Percentiles rank a stretch among this genome's conserved stretches.
These are phyloP conservation scores for Acanthurus leucopareius DNA, from an alignment of 2,797 vertebrate species.

Conservation along the genomic window DNA sequence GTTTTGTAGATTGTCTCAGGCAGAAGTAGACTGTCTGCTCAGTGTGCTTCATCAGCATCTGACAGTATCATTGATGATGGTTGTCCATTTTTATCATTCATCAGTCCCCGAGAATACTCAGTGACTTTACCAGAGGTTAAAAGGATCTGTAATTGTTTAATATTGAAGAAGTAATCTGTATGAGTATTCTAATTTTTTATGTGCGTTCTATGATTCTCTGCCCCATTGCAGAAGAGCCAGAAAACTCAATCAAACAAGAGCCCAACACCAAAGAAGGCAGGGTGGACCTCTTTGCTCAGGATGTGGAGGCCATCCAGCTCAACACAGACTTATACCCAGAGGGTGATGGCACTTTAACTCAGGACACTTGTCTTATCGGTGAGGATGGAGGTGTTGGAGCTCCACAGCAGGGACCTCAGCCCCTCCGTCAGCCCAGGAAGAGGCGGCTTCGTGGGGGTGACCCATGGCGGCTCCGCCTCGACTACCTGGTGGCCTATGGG, in stretches of 20 bases:
- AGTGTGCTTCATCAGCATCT: no score
- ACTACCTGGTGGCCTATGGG: slow-evolving; percentile 92
- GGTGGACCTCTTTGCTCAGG: slow-evolving; percentile 65
- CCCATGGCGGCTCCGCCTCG: slow-evolving; percentile 89
- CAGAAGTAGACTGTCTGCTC: no score
- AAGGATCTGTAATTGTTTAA: background rate
- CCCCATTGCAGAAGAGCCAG: slow-evolving; percentile 60
- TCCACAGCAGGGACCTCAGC: slow-evolving; percentile 53
- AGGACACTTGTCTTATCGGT: slow-evolving; percentile 69
- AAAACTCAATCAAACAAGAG: slow-evolving; percentile 80
- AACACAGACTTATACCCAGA: slow-evolving; percentile 51
- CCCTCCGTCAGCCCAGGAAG: slow-evolving; percentile 70
- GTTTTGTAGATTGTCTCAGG: no score
- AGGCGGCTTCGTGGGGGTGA: slow-evolving; percentile 79
- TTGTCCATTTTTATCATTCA: background rate
- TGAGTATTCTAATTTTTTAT: background rate
- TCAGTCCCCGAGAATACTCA: background rate
- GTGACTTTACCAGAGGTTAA: no score
- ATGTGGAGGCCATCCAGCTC: slow-evolving; percentile 59
- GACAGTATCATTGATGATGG: background rate
- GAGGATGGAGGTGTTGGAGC: slow-evolving; percentile 59
- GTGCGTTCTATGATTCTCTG: slow-evolving; percentile 21
- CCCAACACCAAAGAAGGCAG: slow-evolving; percentile 78
- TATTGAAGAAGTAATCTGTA: background rate
- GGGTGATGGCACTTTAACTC: slow-evolving; percentile 67